Base-by-base conservation (phyloP, 2,113 vertebrate genomes). In the Kryptolebias marmoratus region DNA sequence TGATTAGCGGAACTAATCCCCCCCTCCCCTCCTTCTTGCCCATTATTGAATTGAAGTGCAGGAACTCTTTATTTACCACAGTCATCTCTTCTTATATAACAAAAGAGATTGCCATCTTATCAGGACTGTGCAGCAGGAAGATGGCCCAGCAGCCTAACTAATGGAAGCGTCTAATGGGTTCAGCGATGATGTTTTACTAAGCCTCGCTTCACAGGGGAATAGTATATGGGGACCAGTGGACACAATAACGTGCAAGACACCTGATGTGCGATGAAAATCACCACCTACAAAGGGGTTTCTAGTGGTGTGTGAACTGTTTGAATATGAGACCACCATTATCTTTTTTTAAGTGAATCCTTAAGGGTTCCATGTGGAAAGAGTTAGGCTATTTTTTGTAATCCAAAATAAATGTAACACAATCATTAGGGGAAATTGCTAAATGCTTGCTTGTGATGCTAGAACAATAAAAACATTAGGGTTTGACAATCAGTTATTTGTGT, bases 81-180 rank as follows among this genome's bases (percentile, higher is more conserved):
- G 82, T 65, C 62, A 79, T 86, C 75, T 88, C 79, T 79, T 87
- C 61, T 76, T 62, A 79, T 82, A 55, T 48, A 79, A 70, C 60
- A 47, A 39, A 61, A 66, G 54, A 82, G 77, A 89, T 88, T 60
- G 14, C 5, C 70, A 89, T 90, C 89, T 93, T 91, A 91, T 92
- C 90, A 68, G 82, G 42, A n/a, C 56, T 5, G 8, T 64, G 83
- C 87, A 89, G 89, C 77, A 88, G 86, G 81, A 84, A 87, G 75
- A 83, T 68, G 64, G 71, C 74, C 69, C 71, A 44, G 45, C 63
- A 79, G 77, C 75, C 77, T 66, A 73, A 69, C 84, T 87, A 89
- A 89, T 89, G 87, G 79, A 80, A 63, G 81, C 59, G 3, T 57
- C 86, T 89, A 87, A 90, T 87, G 85, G 77, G 75, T 77, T 87